Percentiles rank a stretch among this genome's conserved stretches.
These are phyloP conservation scores for Haliclona indistincta DNA, from an alignment of 37 sponge, comb jelly and placozoan species.

Conservation along the genomic window DNA sequence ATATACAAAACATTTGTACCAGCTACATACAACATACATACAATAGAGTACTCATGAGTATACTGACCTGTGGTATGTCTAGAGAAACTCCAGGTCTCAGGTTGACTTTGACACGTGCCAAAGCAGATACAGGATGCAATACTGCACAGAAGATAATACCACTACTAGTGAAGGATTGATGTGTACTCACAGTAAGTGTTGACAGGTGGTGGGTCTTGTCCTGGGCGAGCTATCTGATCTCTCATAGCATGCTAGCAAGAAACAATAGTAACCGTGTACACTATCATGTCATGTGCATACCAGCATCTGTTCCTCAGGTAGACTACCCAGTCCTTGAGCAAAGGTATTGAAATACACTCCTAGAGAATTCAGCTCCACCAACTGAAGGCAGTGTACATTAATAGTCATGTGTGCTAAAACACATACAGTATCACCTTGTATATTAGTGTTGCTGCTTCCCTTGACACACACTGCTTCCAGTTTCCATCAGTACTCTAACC, in stretches of 20 bases:
- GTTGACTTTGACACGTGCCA: slow-evolving; percentile 52
- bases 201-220: slow-evolving; percentile 27
- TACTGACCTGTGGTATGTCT: slow-evolving; percentile 51
- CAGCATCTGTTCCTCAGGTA: slow-evolving; percentile 22
- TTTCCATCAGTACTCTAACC: slow-evolving; percentile 64
- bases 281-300: slow-evolving; percentile 13
- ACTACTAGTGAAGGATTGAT: no score
- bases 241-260: slow-evolving; percentile 48
- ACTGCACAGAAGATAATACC: slow-evolving; percentile 25
- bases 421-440: slow-evolving; percentile 48
- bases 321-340: slow-evolving; percentile 11
- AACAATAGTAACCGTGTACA: not conserved
- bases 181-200: slow-evolving; percentile 52
- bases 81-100: slow-evolving; percentile 45
- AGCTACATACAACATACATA: no score
- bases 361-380: slow-evolving; percentile 71
- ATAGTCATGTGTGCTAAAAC: not conserved
- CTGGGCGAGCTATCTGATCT: slow-evolving; percentile 42
- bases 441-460: slow-evolving; percentile 58
- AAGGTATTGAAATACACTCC: slow-evolving; percentile 54
- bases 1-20: not conserved
- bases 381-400: slow-evolving; percentile 25
- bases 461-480: slow-evolving; percentile 55
- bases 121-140: slow-evolving; percentile 59
- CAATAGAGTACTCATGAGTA: not conserved